These are phyloP conservation scores for Amiota mariae DNA, from an alignment of 2,888 invertebrate genomes.

Conservation along the genomic window DNA sequence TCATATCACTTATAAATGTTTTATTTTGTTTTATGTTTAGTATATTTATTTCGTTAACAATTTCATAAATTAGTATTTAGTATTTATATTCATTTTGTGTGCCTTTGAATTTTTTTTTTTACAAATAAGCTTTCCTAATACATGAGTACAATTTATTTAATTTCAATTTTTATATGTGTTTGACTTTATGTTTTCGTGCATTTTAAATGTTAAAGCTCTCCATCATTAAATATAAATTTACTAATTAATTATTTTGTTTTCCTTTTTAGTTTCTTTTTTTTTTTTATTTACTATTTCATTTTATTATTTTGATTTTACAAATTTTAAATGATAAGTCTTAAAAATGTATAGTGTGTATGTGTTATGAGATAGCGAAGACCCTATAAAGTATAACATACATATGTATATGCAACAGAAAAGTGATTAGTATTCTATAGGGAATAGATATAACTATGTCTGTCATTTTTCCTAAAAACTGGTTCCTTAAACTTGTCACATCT, in stretches of 20 bases:
- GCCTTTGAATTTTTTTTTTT: neutral
- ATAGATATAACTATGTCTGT: too few species aligned
- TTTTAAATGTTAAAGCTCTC: conserved; percentile 32
- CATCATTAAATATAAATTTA: neutral
- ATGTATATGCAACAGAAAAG: too few species aligned
- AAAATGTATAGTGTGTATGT: too few species aligned
- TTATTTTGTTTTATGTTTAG: neutral
- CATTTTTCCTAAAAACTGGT: too few species aligned
- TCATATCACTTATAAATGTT: neutral
- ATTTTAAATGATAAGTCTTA: too few species aligned
- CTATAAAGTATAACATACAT: too few species aligned
- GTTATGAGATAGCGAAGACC: too few species aligned
- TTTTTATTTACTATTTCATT: neutral
- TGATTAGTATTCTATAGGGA: too few species aligned
- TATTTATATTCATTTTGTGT: neutral
- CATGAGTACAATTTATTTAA: conserved; percentile 17
- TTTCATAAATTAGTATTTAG: conserved; percentile 4
- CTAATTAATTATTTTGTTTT: neutral
- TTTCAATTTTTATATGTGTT: neutral
- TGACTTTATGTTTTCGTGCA: conserved; percentile 25
- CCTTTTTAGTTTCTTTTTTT: too few species aligned
- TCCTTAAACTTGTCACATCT: too few species aligned
- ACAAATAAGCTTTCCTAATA: conserved; percentile 32
- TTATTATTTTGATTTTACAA: too few species aligned
- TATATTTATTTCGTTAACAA: conserved; percentile 10